Base-by-base conservation (phyloP, 2,888 invertebrate genomes). In the Ischnura elegans region DNA sequence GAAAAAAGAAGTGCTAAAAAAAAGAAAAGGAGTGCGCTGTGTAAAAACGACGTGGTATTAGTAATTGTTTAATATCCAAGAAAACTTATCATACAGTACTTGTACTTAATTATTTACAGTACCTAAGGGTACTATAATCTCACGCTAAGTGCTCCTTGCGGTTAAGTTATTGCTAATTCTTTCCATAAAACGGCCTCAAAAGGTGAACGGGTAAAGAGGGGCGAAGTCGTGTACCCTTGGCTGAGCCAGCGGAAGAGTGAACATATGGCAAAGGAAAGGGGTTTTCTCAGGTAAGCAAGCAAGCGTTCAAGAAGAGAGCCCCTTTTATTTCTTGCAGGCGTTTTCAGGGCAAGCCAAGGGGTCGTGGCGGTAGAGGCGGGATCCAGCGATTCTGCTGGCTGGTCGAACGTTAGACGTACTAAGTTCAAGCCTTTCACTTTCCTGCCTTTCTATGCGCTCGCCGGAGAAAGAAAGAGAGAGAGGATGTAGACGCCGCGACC, bases 371-470 rank as follows among this genome's bases (percentile, higher is more conserved):
- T 2, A 36, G n/a, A 36, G 29, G 29, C 5, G 16, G 76, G 76
- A 8, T 5, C 25, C 25, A 5, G 61, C 6, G 36, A 76, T 76
- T 76, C 61, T 25, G n/a, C 61, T 61, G 61, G n/a, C 61, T 76
- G 76, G 76, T 76, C 29, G 36, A 36, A 36, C 29, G n/a, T n/a
- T n/a, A n/a, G n/a, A n/a, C n/a, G n/a, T n/a, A n/a, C n/a, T n/a
- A n/a, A n/a, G n/a, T n/a, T n/a, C n/a, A 10, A 36, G 29, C 76
- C 76, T 76, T 76, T 76, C 76, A 76, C 76, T 76, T 76, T 76
- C 76, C 8, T 29, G 6, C 76, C 13, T 36, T 25, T 36, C 76
- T 51, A 19, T 51, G 51, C 19, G 8, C 61, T 25, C n/a, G 76
- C 36, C 76, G 10, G 2, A 76, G 29, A 5, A 76, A 36, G 76